Evolutionary conservation across 2,113 vertebrate genomes (phyloP).

Genomic region (Seriola dumerili): DNA sequence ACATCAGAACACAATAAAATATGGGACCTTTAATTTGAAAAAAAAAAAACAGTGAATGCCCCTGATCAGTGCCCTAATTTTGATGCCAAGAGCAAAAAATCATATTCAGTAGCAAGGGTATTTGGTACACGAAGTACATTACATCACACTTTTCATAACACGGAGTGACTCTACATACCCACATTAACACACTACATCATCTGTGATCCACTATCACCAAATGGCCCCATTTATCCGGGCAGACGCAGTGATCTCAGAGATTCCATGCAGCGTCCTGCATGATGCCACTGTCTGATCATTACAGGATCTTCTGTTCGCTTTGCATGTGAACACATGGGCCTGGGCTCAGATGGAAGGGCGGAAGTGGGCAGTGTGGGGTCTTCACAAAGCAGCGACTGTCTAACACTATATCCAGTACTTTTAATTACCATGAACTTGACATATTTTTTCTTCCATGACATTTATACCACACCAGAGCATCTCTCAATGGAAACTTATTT

Average conservation of each 20-base stretch:
- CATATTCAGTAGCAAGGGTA: constrained; percentile 5
- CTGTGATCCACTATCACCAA: constrained; percentile 55
- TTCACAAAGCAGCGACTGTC: constrained; percentile 68
- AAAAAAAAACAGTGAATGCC: not conserved
- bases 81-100: not conserved
- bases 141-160: not conserved
- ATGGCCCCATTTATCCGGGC: constrained; percentile 37
- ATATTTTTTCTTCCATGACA: constrained; percentile 6
- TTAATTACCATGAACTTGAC: constrained; percentile 37
- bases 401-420: constrained; percentile 9
- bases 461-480: constrained; percentile 10
- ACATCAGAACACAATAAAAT: no score
- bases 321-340: constrained; percentile 43
- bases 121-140: constrained; percentile 21
- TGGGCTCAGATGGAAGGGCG: constrained; percentile 32
- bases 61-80: not conserved
- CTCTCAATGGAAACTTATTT: not conserved
- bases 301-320: constrained; percentile 53
- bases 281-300: constrained; percentile 32
- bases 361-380: not conserved
- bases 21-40: no score
- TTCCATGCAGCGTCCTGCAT: constrained; percentile 45
- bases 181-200: constrained; percentile 47
- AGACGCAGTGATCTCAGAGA: constrained; percentile 58
- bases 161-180: constrained; percentile 34